Base-by-base conservation (phyloP, 2,797 vertebrate genomes). In the Crenuchus spilurus region DNA sequence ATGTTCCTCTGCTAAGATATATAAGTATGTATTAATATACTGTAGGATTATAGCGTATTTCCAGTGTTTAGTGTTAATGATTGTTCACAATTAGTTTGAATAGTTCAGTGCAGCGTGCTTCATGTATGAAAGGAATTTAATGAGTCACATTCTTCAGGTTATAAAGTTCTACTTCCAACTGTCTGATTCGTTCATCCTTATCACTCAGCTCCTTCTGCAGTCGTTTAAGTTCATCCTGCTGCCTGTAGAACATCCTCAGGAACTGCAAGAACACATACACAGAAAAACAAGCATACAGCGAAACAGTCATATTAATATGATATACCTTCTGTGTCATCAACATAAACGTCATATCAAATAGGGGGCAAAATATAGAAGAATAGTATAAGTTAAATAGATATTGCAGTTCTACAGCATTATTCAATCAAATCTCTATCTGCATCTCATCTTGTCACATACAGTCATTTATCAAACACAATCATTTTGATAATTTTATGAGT, bases 211-310 rank as follows among this genome's bases (percentile, higher is more conserved):
- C 92, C 0, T 92, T 90, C 54, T 93, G 94, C 81, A 95, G 67
- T 70, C 91, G 81, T 35, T 92, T 90, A 75, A 95, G 93, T 87
- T 95, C 94, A 0, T 94, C 94, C 77, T 95, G 94, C 85, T 95
- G 94, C 28, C 91, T 88, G 88, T 93, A 94, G 85, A 95, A 94
- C 93, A 93, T 91, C 81, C 91, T 91, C 10, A 95, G 92, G 65
- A 95, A 91, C 94, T 95, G n/a, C 42, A 28, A 24, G 31, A 24
- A 30, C 30, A 67, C 31, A 49, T 7, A 30, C n/a, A 31, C 5
- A 31, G 10, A 33, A 16, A 73, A n/a, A 28, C 61, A 66, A 62
- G 20, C 51, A 60, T 41, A 68, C 70, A 52, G 14, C 13, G 6
- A 8, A 24, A 46, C 24, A 62, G 11, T 14, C 7, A 60, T 9